Conservation (phyloP, 2,888 invertebrate genomes). For the Drosophila nigritarsus region DNA sequence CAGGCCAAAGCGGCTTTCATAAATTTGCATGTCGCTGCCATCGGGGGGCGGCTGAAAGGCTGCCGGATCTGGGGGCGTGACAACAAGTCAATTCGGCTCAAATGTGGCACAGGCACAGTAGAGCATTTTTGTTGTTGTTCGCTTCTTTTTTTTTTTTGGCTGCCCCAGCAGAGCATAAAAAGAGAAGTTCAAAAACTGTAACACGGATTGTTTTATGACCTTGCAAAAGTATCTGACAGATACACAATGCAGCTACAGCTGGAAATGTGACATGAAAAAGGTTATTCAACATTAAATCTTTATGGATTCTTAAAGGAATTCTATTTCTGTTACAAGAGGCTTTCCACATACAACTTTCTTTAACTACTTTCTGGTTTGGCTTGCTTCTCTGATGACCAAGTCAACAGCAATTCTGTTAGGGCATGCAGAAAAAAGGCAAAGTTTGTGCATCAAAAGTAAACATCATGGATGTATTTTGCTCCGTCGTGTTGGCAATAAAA, state of each 20-base stretch:
- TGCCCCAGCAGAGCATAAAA: constrained; percentile 3
- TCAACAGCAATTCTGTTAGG: constrained; percentile 37
- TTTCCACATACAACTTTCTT: neutral
- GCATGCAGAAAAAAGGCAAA: constrained; percentile 12
- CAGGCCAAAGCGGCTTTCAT: constrained; percentile 74
- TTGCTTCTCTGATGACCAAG: constrained; percentile 14
- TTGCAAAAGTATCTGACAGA: constrained; percentile 31
- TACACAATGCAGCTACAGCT: constrained; percentile 10
- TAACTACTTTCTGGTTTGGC: neutral
- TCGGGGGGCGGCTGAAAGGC: constrained; percentile 27
- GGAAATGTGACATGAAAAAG: neutral
- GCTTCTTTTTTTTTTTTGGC: constrained; percentile 11
- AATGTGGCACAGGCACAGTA: constrained; percentile 63
- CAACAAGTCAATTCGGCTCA: constrained; percentile 79
- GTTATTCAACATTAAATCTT: neutral
- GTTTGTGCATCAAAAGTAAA: constrained; percentile 57
- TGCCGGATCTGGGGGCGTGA: constrained; percentile 70
- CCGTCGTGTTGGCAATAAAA: constrained; percentile 63
- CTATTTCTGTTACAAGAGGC: neutral
- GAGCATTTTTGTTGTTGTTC: constrained; percentile 5
- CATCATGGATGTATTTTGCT: constrained; percentile 41
- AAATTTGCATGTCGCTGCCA: constrained; percentile 78
- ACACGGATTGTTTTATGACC: constrained; percentile 29
- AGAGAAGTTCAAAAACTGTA: neutral
- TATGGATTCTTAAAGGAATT: constrained; percentile 6